These are phyloP conservation scores for Cladorhizidae sp. DNA, from an alignment of 37 sponge, comb jelly and placozoan genomes.

Conservation along the genomic window DNA sequence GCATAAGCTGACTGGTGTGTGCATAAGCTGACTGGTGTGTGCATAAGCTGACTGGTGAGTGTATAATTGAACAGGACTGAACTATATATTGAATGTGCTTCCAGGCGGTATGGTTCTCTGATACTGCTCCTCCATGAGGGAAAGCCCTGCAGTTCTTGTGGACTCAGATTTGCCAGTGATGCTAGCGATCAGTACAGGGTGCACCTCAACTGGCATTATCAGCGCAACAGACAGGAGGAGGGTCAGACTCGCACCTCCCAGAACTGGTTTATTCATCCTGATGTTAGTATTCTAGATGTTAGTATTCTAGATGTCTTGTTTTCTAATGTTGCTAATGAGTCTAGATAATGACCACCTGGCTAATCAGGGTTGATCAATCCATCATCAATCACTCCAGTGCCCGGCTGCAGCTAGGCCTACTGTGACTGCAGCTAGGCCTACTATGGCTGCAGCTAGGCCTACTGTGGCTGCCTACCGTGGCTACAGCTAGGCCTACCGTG, in stretches of 20 bases:
- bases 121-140: slow-evolving; percentile 71
- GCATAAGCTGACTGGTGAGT: no score
- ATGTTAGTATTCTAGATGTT: slow-evolving; percentile 33
- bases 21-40: no score
- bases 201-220: slow-evolving; percentile 97
- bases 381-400: no score
- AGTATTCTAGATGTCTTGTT: neutral
- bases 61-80: neutral
- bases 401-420: no score
- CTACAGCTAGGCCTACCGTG: no score
- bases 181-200: slow-evolving; percentile 52
- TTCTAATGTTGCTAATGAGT: neutral
- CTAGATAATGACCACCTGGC: neutral
- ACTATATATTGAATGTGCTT: neutral
- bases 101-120: slow-evolving; percentile 50
- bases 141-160: slow-evolving; percentile 90
- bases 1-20: no score
- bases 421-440: no score
- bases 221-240: slow-evolving; percentile 64
- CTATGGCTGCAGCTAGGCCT: no score
- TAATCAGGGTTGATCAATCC: slow-evolving; percentile 36
- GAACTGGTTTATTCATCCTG: slow-evolving; percentile 80
- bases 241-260: slow-evolving; percentile 28
- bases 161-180: slow-evolving; percentile 73
- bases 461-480: no score